phyloP scores from a whole-genome alignment of 2,113 vertebrate genomes.

The Dicaeum eximium region DNA sequence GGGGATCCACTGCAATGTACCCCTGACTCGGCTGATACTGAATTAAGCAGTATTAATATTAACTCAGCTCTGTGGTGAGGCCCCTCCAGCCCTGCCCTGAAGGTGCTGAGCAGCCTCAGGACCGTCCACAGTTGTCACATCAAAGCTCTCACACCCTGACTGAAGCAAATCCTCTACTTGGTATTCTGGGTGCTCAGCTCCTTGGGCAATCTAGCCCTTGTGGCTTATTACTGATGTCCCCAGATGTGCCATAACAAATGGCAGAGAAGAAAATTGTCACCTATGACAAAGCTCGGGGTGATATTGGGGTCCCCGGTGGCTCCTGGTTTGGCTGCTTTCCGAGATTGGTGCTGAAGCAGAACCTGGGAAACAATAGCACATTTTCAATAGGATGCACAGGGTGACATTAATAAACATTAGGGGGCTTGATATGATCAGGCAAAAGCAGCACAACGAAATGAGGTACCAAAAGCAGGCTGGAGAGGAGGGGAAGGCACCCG shows the following conservation, averaged over 20 bases:
- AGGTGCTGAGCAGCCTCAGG: not conserved
- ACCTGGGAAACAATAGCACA: slow-evolving; percentile 27
- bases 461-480: not conserved
- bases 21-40: rapidly evolving
- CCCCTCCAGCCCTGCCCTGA: not conserved
- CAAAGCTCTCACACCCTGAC: not conserved
- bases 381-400: not conserved
- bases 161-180: not conserved
- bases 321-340: not conserved
- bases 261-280: not conserved
- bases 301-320: not conserved
- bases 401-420: slow-evolving; percentile 58
- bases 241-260: not conserved
- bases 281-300: not conserved
- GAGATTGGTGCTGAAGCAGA: not conserved
- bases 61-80: not conserved
- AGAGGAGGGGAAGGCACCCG: slow-evolving; percentile 6
- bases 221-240: slow-evolving; percentile 24
- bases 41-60: not conserved
- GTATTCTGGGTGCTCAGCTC: not conserved
- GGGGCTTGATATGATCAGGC: slow-evolving; percentile 44
- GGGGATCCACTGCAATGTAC: not conserved
- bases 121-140: not conserved
- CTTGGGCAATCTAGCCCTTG: not conserved
- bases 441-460: slow-evolving; percentile 25